A percentile compares a stretch with the other conserved stretches of the same genome.
These are phyloP conservation scores for Belgica antarctica DNA, from an alignment of 2,888 invertebrate genomes.

Conservation along the genomic window DNA sequence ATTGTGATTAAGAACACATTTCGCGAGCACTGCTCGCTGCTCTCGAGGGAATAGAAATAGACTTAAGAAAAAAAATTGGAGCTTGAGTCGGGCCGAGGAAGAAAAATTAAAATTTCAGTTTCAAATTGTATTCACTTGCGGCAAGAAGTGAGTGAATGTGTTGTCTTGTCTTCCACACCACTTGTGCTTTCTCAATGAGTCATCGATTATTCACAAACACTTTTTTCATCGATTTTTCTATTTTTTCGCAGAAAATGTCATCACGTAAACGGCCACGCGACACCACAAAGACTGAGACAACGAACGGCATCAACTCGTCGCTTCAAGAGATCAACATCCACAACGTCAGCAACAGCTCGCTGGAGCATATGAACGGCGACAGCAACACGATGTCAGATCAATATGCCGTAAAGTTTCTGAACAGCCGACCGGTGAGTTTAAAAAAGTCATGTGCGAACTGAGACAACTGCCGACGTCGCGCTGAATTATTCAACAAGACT, in stretches of 20 bases:
- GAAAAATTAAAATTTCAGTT: not conserved
- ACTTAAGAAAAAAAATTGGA: not conserved
- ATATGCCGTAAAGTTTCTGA: not conserved
- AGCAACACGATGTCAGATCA: constrained; percentile 1
- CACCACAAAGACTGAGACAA: not conserved
- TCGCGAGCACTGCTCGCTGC: too few species aligned
- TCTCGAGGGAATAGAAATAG: not conserved
- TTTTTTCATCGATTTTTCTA: not conserved
- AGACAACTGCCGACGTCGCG: not conserved
- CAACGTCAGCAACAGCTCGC: constrained; percentile 8
- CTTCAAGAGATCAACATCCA: constrained; percentile 11
- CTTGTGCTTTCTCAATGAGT: too few species aligned
- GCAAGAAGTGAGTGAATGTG: not conserved
- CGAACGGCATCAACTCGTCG: constrained; percentile 9
- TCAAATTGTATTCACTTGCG: not conserved
- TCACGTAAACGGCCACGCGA: constrained; percentile 40
- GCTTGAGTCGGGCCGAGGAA: not conserved
- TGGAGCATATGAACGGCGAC: constrained; percentile 6
- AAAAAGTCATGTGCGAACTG: not conserved
- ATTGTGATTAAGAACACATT: too few species aligned
- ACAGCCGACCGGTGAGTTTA: constrained; percentile 28
- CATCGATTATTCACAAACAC: too few species aligned
- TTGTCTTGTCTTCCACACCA: too few species aligned
- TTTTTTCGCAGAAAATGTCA: constrained; percentile 16
- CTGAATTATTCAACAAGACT: not conserved